Percentiles rank a stretch among this genome's conserved stretches.
phyloP scores from a whole-genome alignment of 2,113 vertebrate genomes.

The Nymphicus hollandicus region DNA sequence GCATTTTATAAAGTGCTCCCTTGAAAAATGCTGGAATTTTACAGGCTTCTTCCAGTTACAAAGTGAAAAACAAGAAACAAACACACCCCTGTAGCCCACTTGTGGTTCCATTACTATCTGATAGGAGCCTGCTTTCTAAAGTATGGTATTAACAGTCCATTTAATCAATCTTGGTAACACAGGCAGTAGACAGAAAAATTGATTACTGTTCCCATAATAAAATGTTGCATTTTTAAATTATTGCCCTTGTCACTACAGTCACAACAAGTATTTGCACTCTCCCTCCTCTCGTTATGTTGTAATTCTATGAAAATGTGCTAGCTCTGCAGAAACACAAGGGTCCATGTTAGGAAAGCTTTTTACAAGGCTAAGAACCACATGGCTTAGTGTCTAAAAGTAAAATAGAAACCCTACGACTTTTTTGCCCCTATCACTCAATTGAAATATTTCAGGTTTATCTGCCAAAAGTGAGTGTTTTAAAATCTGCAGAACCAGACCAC shows the following conservation, averaged over 20 bases:
- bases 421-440: background rate
- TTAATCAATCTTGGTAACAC: background rate
- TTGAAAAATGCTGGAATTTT: background rate
- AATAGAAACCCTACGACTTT: background rate
- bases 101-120: background rate
- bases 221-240: background rate
- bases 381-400: background rate
- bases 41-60: background rate
- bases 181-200: background rate
- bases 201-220: background rate
- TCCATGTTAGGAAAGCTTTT: constrained; percentile 24
- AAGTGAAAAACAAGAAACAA: background rate
- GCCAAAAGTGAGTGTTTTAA: background rate
- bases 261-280: background rate
- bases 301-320: constrained; percentile 1
- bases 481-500: constrained; percentile 4
- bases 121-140: background rate
- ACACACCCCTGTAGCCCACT: background rate
- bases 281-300: background rate
- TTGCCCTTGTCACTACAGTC: background rate
- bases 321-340: constrained; percentile 6
- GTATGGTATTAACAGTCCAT: background rate
- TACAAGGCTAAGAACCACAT: background rate
- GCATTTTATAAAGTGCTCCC: background rate
- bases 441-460: background rate